Base-by-base conservation (phyloP, 1,140 invertebrate species). In the Coelopa frigida region DNA sequence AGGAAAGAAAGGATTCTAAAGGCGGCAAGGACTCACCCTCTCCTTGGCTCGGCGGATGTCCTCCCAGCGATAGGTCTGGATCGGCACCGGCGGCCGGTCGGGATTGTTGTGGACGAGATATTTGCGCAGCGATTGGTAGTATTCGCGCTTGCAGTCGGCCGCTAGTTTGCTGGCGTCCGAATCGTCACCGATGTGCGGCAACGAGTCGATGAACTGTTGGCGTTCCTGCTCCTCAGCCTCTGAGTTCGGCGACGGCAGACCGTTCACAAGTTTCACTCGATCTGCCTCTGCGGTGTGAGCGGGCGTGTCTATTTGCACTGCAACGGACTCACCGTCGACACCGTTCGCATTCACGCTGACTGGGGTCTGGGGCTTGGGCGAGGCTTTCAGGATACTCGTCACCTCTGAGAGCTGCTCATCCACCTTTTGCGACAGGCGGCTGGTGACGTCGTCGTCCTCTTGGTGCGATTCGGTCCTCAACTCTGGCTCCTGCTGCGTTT, bases 51-150 rank as follows among this genome's bases (percentile, higher is more conserved):
- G 70, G 53, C 74, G 67, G 10, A 84, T 63, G 70, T 84, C 82
- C 68, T 84, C 81, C 82, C 82, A 84, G 73, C 78, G 73, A 68
- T 83, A 84, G 22, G 81, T 83, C 61, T 80, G 78, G 56, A 79
- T 70, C 21, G 79, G 79, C 54, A 80, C 72, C 49, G 75, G 74
- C 52, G 79, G 77, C 59, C 61, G 70, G 68, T 76, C 73, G 70
- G 50, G 44, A 27, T 53, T 52, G 37, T 29, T 58, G 31, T 67
- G 52, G 38, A 64, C 45, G 22, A 66, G 47, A 51, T 68, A 68
- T 46, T 68, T 63, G 49, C 63, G 61, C 12, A 68, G 50, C n/a
- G 61, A 68, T 42, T 68, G 64, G 44, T 68, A 68, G 44, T 66
- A 68, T 43, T 68, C 65, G 6, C 62, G 55, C 49, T 68, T 68